These are phyloP conservation scores for Mythimna pallens DNA, from an alignment of 2,888 invertebrate genomes.

Conservation along the genomic window DNA sequence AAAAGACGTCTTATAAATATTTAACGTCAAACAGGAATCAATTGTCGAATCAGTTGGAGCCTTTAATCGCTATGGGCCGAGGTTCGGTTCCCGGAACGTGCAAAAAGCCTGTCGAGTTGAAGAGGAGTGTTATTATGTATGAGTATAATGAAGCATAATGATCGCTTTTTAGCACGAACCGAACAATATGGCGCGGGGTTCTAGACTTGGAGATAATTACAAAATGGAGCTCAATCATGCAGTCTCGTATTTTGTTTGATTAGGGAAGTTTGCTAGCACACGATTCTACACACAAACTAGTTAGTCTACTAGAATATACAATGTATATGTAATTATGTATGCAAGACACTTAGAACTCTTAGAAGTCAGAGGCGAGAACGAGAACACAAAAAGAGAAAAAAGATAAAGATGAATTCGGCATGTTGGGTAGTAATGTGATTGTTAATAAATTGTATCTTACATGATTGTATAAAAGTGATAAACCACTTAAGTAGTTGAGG, in stretches of 20 bases:
- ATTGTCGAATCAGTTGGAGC: constrained; percentile 41
- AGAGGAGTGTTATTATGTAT: constrained; percentile 39
- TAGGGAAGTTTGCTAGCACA: neutral
- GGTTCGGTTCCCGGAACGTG: constrained; percentile 61
- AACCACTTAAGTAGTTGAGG: too few relatives aligned
- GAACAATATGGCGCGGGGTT: constrained; percentile 48
- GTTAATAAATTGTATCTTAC: too few relatives aligned
- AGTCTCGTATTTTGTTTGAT: constrained; percentile 7
- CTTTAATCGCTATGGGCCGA: constrained; percentile 27
- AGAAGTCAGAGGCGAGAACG: too few relatives aligned
- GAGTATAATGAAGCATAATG: constrained; percentile 55
- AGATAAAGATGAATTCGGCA: too few relatives aligned
- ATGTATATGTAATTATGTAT: too few relatives aligned
- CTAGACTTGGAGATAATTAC: constrained; percentile 31
- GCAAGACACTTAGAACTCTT: neutral
- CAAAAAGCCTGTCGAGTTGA: constrained; percentile 46
- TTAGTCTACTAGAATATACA: neutral
- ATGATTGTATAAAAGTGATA: too few relatives aligned
- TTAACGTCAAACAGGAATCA: constrained; percentile 52
- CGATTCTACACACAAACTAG: neutral
- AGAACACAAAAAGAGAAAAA: too few relatives aligned
- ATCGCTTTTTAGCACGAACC: constrained; percentile 42
- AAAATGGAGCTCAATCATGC: constrained; percentile 24
- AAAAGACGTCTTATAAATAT: constrained; percentile 41
- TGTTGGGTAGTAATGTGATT: too few relatives aligned